Conservation (phyloP, 2,888 invertebrate genomes). For the Polydrusus cervinus region DNA sequence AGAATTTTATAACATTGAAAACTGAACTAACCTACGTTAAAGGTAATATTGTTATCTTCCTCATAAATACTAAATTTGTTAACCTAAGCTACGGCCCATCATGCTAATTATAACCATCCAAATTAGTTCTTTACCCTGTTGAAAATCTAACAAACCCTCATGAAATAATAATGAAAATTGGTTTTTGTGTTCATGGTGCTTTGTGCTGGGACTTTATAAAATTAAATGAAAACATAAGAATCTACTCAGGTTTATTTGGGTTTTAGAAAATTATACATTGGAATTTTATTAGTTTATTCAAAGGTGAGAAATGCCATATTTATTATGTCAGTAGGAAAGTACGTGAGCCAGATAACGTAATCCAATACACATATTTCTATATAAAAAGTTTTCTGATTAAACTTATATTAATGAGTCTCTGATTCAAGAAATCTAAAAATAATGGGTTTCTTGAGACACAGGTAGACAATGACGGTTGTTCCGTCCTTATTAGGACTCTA, state of each 20-base stretch:
- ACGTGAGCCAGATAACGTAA: too few relatives aligned
- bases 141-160: neutral
- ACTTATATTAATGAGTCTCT: too few relatives aligned
- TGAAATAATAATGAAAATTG: neutral
- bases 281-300: slow-evolving; percentile 27
- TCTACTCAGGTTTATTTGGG: neutral
- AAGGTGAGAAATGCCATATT: too few relatives aligned
- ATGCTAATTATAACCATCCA: neutral
- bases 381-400: too few relatives aligned
- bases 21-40: neutral
- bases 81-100: neutral
- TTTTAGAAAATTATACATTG: neutral
- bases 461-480: too few relatives aligned
- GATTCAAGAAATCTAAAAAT: too few relatives aligned
- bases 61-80: neutral
- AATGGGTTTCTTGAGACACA: too few relatives aligned
- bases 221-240: neutral
- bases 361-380: too few relatives aligned
- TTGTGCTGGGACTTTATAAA: neutral
- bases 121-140: neutral
- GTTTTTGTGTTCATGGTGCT: slow-evolving; percentile 1
- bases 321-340: too few relatives aligned
- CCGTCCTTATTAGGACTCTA: too few relatives aligned
- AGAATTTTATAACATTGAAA: neutral
- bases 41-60: neutral